Base-by-base conservation (phyloP, 64 coral and sea anemone genomes). In the Porites lutea region DNA sequence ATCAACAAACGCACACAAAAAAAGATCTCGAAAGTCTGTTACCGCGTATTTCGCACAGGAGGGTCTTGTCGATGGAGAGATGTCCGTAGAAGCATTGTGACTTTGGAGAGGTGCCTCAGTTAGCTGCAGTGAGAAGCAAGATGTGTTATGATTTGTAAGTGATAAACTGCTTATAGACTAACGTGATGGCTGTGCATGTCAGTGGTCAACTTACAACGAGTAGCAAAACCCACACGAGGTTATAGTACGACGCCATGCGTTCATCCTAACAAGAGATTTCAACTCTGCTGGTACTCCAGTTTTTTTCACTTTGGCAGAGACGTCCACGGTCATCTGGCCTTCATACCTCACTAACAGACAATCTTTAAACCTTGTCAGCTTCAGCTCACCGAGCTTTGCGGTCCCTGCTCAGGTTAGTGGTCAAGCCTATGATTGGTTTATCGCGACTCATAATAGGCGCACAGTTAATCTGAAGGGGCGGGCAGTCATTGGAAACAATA, bases 311-410 rank as follows among this genome's bases (percentile, higher is more conserved):
- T 84, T 67, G 49, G 6, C 59, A 67, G 45, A 84, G 63, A 16
- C 47, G 73, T 76, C 15, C 43, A 48, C 61, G 63, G 81, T 84
- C 81, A 84, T 84, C 63, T 84, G 81, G 61, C 46, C 81, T 69
- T 84, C 81, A 68, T 84, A 84, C 46, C 81, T 69, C n/a, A 69
- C 62, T 52, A 68, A 84, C 81, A 84, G 81, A 84, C 81, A 84
- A 84, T 69, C 81, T 84, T 84, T 84, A 84, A 84, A 84, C 69
- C 81, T 84, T 65, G 81, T 84, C 81, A 84, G 63, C 61, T 52
- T 8, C 59, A 48, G 15, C 81, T 84, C 63, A 21, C 27, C 27
- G 61, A 47, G 61, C 63, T 84, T 84, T 84, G 81, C 81, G 81
- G 81, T 68, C 79, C 65, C 13, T 49, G 47, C 81, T 84, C 18